These are phyloP conservation scores for Trigoniulus corallinus DNA, from an alignment of 1,140 invertebrate species.

Conservation along the genomic window DNA sequence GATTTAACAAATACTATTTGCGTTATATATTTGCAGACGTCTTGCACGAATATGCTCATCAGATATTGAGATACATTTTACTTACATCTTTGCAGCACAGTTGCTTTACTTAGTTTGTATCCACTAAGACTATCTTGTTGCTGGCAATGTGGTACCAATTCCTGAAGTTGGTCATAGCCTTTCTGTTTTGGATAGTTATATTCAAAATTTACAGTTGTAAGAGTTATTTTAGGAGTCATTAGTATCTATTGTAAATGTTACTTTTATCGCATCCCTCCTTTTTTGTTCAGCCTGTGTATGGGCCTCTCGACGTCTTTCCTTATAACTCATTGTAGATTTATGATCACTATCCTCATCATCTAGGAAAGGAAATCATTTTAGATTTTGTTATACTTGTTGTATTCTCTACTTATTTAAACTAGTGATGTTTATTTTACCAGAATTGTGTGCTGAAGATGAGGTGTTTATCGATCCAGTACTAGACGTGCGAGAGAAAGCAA, in stretches of 20 bases:
- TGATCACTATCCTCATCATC: slow-evolving; percentile 83
- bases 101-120: slow-evolving; percentile 92
- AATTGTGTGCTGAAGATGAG: slow-evolving; percentile 69
- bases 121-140: slow-evolving; percentile 63
- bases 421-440: slow-evolving; percentile 36
- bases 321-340: slow-evolving; percentile 69
- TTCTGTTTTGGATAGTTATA: slow-evolving; percentile 29
- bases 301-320: slow-evolving; percentile 80
- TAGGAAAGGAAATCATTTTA: slow-evolving; percentile 22
- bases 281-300: slow-evolving; percentile 97
- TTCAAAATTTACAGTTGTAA: background rate
- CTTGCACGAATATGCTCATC: no score
- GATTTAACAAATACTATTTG: no score
- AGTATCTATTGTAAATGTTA: no score
- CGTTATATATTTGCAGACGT: no score
- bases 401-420: background rate
- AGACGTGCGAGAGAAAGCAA: slow-evolving; percentile 58
- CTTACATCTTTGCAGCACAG: slow-evolving; percentile 69
- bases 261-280: slow-evolving; percentile 84
- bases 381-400: background rate
- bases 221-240: background rate
- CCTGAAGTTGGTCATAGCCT: slow-evolving; percentile 79
- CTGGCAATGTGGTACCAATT: slow-evolving; percentile 79
- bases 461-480: slow-evolving; percentile 68
- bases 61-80: background rate